Percentiles rank a stretch among this genome's conserved stretches.
These are phyloP conservation scores for Caenorhabditis sp. DNA, from an alignment of 2,888 invertebrate species.

Conservation along the genomic window DNA sequence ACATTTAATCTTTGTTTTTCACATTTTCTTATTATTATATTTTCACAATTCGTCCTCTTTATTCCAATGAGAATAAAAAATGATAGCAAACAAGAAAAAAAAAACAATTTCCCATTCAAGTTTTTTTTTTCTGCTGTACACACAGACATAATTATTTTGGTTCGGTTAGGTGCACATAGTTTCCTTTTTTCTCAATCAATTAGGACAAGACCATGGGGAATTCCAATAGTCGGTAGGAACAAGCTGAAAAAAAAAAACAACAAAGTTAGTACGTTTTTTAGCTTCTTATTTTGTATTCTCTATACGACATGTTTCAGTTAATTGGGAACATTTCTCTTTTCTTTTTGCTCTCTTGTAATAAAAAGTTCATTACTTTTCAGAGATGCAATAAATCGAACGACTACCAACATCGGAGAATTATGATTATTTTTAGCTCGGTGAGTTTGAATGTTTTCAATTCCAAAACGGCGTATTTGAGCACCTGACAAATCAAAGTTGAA, in stretches of 20 bases:
- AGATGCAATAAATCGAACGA: not conserved
- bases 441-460: conserved; percentile 18
- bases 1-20: too few species aligned
- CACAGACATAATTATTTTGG: not conserved
- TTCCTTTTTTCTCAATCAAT: not conserved
- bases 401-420: not conserved
- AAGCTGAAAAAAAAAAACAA: too few species aligned
- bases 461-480: conserved; percentile 12
- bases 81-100: conserved; percentile 5
- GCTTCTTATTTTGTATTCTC: conserved; percentile 16
- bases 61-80: conserved; percentile 7
- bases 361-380: not conserved
- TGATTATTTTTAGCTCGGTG: not conserved
- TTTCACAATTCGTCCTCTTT: too few species aligned
- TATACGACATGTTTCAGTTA: conserved; percentile 2
- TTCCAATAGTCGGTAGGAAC: not conserved
- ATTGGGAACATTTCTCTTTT: not conserved
- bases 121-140: not conserved
- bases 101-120: conserved; percentile 6
- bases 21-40: too few species aligned
- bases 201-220: not conserved
- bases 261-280: not conserved
- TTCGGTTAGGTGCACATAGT: conserved; percentile 6
- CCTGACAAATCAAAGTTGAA: conserved; percentile 6
- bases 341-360: not conserved